phyloP scores from a whole-genome alignment of 2,888 invertebrate genomes.

The Latrodectus hesperus region DNA sequence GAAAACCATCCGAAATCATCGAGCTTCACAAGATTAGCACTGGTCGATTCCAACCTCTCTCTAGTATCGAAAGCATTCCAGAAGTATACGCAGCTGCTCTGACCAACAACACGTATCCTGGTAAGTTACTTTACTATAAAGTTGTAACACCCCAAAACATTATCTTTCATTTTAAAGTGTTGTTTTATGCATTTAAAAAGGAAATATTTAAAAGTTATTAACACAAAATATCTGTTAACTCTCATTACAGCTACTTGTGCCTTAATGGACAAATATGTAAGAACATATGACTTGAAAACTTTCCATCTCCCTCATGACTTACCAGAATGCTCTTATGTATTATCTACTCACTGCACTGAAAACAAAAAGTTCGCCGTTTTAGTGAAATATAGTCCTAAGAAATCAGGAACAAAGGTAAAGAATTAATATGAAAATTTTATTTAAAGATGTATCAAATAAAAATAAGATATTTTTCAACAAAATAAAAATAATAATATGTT shows the following conservation, averaged over 20 bases:
- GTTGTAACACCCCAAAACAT: not conserved
- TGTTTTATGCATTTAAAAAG: not conserved
- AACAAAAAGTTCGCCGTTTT: slow-evolving; percentile 57
- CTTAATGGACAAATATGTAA: slow-evolving; percentile 40
- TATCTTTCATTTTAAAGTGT: not conserved
- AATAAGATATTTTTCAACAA: no score
- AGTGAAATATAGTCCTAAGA: not conserved
- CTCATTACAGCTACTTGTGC: slow-evolving; percentile 44
- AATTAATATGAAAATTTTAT: not conserved
- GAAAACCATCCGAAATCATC: slow-evolving; percentile 47
- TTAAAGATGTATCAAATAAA: no score
- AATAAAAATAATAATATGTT: no score
- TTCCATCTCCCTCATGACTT: slow-evolving; percentile 2
- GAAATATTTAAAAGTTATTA: not conserved
- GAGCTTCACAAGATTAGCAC: slow-evolving; percentile 33
- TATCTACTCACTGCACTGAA: slow-evolving; percentile 47
- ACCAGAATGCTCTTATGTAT: slow-evolving; percentile 17
- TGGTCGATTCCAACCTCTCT: slow-evolving; percentile 45
- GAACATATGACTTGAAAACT: slow-evolving; percentile 46
- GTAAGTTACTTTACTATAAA: slow-evolving; percentile 15
- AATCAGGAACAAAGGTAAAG: slow-evolving; percentile 34
- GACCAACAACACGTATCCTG: slow-evolving; percentile 61
- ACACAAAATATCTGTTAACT: not conserved
- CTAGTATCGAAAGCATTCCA: slow-evolving; percentile 27
- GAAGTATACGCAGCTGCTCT: not conserved